phyloP scores from a whole-genome alignment of 37 sponge, comb jelly and placozoan species.

The Aplysina aerophoba region DNA sequence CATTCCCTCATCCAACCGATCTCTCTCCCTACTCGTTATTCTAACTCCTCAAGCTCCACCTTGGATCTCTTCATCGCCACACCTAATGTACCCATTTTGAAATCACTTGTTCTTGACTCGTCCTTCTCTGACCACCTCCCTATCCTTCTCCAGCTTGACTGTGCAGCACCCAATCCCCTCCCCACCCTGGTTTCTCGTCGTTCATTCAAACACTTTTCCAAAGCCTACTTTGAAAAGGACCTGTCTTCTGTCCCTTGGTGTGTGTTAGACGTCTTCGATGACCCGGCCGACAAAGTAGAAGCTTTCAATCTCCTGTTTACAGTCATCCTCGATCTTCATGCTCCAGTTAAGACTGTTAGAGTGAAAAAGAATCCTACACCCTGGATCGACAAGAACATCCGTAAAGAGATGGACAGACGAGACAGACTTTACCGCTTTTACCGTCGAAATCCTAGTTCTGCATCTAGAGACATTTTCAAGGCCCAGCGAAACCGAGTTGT shows the following conservation, averaged over 20 bases:
- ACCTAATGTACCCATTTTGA: background rate
- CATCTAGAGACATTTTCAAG: background rate
- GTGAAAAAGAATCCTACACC: background rate
- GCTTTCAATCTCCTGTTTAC: background rate
- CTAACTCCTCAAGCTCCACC: conserved; percentile 5
- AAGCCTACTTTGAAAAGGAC: background rate
- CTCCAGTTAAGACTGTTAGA: conserved; percentile 4
- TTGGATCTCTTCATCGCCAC: conserved; percentile 17
- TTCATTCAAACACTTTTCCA: background rate
- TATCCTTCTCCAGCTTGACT: background rate
- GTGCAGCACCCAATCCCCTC: background rate
- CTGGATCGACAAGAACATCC: background rate
- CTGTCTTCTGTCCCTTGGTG: conserved; percentile 9
- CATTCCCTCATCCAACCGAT: conserved; percentile 16
- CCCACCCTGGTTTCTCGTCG: background rate
- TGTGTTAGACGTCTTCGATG: conserved; percentile 4
- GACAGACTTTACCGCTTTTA: conserved; percentile 1
- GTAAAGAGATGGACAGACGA: conserved; percentile 14
- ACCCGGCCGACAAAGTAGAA: conserved; percentile 1
- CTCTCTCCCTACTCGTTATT: conserved; percentile 1
- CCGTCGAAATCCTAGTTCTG: background rate
- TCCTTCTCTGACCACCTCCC: conserved; percentile 11
- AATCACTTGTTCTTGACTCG: conserved; percentile 3
- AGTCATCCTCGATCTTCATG: background rate
- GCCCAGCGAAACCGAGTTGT: conserved; percentile 26